Percentiles rank a stretch among this genome's conserved stretches.
Conservation (phyloP, 2,113 vertebrate species). For the Raja brachyura region DNA sequence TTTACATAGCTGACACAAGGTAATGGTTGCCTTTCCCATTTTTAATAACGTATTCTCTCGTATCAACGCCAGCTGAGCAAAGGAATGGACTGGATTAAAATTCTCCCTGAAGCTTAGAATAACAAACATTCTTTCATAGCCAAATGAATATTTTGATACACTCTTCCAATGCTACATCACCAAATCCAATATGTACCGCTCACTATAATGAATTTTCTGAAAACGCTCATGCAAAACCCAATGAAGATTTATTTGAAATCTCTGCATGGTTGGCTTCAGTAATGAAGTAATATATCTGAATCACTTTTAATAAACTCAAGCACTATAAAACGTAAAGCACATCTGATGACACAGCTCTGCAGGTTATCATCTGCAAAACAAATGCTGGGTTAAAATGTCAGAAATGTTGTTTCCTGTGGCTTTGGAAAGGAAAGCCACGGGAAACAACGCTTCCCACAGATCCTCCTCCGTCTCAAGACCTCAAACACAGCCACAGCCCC, state of each 20-base stretch:
- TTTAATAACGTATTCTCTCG: not conserved
- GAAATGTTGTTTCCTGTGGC: not conserved
- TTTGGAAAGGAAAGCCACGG: no score
- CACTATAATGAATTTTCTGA: conserved; percentile 22
- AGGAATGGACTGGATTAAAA: not conserved
- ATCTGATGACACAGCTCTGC: conserved; percentile 11
- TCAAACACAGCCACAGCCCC: no score
- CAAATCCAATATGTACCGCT: conserved; percentile 10
- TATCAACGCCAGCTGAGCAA: not conserved
- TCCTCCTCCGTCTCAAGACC: no score
- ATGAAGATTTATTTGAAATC: conserved; percentile 35
- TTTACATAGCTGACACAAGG: not conserved
- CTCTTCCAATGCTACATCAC: not conserved
- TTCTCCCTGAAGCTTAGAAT: not conserved
- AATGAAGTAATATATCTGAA: conserved; percentile 36
- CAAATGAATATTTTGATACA: not conserved
- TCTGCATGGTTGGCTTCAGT: conserved; percentile 6
- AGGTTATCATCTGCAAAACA: conserved; percentile 6
- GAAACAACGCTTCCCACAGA: no score
- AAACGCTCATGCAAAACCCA: conserved; percentile 32
- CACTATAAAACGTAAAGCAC: conserved; percentile 30
- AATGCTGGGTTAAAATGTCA: not conserved
- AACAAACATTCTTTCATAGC: not conserved
- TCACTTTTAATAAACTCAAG: conserved; percentile 34
- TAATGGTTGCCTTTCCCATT: not conserved